A percentile compares a stretch with the other conserved stretches of the same genome.
Evolutionary conservation across 2,888 invertebrate genomes (phyloP).

Genomic region (Dasypogon diadema): DNA sequence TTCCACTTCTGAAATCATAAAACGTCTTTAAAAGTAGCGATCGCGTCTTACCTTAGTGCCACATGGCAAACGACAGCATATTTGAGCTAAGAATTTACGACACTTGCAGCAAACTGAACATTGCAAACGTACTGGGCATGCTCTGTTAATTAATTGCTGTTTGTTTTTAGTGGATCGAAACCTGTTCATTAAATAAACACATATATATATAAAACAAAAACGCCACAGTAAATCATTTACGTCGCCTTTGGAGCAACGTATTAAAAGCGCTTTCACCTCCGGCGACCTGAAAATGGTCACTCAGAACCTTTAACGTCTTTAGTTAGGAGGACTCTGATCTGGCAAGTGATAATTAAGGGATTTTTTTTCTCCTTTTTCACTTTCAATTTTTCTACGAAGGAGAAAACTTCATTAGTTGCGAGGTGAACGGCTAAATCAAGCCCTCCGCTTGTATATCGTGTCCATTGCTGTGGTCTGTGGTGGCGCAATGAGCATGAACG

Average conservation of each 20-base stretch:
- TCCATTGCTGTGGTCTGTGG: too few species aligned
- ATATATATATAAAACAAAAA: neutral
- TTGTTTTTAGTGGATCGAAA: conserved; percentile 18
- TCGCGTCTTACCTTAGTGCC: too few species aligned
- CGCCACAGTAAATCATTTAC: conserved; percentile 15
- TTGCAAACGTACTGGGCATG: too few species aligned
- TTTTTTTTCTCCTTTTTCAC: too few species aligned
- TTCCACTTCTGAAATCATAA: too few species aligned
- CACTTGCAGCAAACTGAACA: too few species aligned
- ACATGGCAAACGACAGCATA: too few species aligned
- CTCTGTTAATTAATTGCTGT: conserved; percentile 21
- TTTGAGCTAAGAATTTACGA: too few species aligned
- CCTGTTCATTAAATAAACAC: conserved; percentile 5
- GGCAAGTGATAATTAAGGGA: too few species aligned
- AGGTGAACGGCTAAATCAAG: conserved; percentile 15
- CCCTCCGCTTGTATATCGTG: too few species aligned
- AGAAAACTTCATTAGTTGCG: conserved; percentile 28
- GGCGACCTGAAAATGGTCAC: neutral
- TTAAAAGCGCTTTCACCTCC: conserved; percentile 10
- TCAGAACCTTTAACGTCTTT: neutral
- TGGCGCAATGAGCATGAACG: neutral
- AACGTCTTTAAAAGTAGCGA: too few species aligned
- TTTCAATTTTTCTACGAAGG: conserved; percentile 11
- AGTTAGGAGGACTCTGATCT: too few species aligned
- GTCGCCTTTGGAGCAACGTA: neutral